Percentiles rank a stretch among this genome's conserved stretches.
These are phyloP conservation scores for Paratrypauchen microcephalus DNA, from an alignment of 2,797 vertebrate genomes.

Conservation along the genomic window DNA sequence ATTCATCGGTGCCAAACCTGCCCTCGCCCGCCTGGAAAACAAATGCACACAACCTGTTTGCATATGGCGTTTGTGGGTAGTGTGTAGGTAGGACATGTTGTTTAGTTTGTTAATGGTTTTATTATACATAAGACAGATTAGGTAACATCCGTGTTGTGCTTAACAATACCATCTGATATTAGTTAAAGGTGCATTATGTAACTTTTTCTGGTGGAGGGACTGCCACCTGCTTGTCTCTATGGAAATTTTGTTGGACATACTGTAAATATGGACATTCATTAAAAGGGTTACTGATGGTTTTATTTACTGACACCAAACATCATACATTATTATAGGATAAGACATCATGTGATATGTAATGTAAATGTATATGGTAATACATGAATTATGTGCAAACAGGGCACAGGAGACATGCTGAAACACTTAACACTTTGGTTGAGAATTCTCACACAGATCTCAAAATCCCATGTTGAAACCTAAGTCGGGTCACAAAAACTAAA, in stretches of 20 bases:
- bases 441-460: constrained; percentile 16
- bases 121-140: background rate
- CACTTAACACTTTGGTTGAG: constrained; percentile 10
- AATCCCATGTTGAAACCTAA: constrained; percentile 18
- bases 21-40: constrained; percentile 88
- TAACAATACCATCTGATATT: background rate
- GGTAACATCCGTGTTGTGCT: background rate
- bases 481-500: constrained; percentile 13
- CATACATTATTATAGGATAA: too few species aligned
- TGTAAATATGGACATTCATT: too few species aligned
- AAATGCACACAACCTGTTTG: background rate
- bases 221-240: background rate
- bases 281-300: too few species aligned
- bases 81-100: background rate
- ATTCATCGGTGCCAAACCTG: constrained; percentile 92
- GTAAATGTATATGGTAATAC: background rate
- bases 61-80: background rate
- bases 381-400: background rate
- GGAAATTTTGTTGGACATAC: too few species aligned
- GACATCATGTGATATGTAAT: background rate
- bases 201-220: too few species aligned
- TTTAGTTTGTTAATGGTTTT: background rate
- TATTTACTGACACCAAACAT: too few species aligned
- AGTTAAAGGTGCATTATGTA: background rate
- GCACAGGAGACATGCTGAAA: background rate